Conservation (phyloP, 2,888 invertebrate genomes). For the Thymelicus lineola region DNA sequence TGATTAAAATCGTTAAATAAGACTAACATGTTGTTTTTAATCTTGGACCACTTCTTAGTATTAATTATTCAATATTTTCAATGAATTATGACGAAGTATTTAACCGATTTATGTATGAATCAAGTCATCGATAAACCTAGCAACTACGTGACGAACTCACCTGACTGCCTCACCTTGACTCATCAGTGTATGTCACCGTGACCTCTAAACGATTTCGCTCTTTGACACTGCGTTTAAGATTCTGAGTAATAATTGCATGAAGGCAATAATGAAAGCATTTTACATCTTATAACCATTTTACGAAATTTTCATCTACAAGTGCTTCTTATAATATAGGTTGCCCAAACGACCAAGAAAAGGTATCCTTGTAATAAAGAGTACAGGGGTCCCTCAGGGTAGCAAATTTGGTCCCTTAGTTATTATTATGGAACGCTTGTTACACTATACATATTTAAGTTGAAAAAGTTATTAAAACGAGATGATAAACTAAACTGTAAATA, state of each 20-base stretch:
- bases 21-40: no score
- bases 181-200: constrained; percentile 48
- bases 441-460: no score
- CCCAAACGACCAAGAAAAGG: neutral
- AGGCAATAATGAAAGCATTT: neutral
- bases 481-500: neutral
- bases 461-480: neutral
- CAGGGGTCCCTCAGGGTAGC: constrained; percentile 1
- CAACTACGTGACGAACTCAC: constrained; percentile 44
- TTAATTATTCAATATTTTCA: constrained; percentile 18
- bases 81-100: constrained; percentile 39
- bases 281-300: neutral
- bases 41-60: no score
- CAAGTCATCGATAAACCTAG: constrained; percentile 38
- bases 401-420: neutral
- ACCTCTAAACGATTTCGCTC: constrained; percentile 42
- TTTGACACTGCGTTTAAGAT: neutral
- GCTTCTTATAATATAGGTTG: neutral
- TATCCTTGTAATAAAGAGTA: neutral
- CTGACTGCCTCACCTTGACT: constrained; percentile 61
- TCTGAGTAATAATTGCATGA: neutral
- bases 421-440: neutral
- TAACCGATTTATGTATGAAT: constrained; percentile 15
- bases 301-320: neutral
- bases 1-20: no score